Conservation (phyloP, 1,140 invertebrate genomes). For the Drosophila guanche region DNA sequence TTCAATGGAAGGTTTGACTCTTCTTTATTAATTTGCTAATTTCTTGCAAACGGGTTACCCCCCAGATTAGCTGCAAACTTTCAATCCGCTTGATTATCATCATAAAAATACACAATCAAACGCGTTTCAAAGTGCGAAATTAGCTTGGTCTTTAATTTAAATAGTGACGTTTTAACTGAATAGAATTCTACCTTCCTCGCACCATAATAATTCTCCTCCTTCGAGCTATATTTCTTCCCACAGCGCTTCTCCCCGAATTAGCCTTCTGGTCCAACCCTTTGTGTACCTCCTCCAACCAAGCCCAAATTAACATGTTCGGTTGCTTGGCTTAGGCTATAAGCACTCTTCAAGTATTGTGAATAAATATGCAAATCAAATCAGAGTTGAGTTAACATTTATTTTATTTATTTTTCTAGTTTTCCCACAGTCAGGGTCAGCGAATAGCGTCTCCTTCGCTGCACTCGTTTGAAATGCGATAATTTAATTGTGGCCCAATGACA, state of each 20-base stretch:
- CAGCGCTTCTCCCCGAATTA: constrained; percentile 7
- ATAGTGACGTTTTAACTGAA: neutral
- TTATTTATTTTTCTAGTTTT: constrained; percentile 57
- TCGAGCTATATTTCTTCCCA: neutral
- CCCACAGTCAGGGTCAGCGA: constrained; percentile 60
- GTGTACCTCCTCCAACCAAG: neutral
- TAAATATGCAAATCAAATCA: constrained; percentile 73
- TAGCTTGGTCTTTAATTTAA: neutral
- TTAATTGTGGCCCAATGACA: constrained; percentile 79
- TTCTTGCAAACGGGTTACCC: neutral
- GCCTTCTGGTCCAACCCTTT: neutral
- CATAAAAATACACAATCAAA: constrained; percentile 1
- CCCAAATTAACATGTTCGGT: constrained; percentile 40
- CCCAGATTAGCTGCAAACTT: neutral
- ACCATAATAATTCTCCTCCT: too few species aligned
- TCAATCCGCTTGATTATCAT: constrained; percentile 19
- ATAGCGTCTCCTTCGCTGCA: constrained; percentile 44
- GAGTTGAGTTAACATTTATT: constrained; percentile 31
- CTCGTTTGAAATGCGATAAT: constrained; percentile 79
- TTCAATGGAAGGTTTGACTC: neutral
- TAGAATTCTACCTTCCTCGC: too few species aligned
- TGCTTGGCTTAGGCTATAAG: constrained; percentile 7
- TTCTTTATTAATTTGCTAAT: neutral
- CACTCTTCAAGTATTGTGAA: constrained; percentile 7
- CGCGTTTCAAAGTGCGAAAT: neutral